Percentiles rank a stretch among this genome's conserved stretches.
Evolutionary conservation across 2,113 vertebrate species (phyloP).

Genomic region (Neolamprologus caudopunctatus): DNA sequence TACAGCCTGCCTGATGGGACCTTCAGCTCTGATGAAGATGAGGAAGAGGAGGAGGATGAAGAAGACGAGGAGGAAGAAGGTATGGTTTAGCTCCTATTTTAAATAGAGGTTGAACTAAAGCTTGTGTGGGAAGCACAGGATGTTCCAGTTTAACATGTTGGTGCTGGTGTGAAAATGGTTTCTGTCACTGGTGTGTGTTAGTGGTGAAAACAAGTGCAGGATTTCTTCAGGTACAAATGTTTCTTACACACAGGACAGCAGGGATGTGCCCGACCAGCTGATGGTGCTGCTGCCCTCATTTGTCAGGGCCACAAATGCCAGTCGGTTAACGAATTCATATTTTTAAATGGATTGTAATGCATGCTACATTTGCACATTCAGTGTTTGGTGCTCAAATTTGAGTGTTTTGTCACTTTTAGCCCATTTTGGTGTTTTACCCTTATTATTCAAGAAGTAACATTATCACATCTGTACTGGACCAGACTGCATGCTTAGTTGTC

Average conservation of each 20-base stretch:
- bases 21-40: conserved; percentile 97
- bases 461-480: background rate
- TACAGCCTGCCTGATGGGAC: conserved; percentile 97
- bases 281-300: background rate
- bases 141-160: background rate
- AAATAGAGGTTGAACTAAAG: background rate
- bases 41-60: conserved; percentile 95
- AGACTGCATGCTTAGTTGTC: background rate
- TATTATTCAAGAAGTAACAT: background rate
- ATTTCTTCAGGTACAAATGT: background rate
- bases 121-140: background rate
- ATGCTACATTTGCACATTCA: background rate
- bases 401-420: background rate
- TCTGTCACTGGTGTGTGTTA: background rate
- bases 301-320: background rate
- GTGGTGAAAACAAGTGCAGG: background rate
- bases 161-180: background rate
- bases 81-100: background rate
- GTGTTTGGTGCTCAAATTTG: background rate
- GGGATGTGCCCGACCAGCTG: background rate
- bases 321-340: background rate
- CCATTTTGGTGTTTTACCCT: background rate
- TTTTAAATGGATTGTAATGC: background rate
- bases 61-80: conserved; percentile 90
- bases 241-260: background rate